A percentile compares a stretch with the other conserved stretches of the same genome.
Evolutionary conservation across 2,113 vertebrate species (phyloP).

Genomic region (Hepsetus odoe): DNA sequence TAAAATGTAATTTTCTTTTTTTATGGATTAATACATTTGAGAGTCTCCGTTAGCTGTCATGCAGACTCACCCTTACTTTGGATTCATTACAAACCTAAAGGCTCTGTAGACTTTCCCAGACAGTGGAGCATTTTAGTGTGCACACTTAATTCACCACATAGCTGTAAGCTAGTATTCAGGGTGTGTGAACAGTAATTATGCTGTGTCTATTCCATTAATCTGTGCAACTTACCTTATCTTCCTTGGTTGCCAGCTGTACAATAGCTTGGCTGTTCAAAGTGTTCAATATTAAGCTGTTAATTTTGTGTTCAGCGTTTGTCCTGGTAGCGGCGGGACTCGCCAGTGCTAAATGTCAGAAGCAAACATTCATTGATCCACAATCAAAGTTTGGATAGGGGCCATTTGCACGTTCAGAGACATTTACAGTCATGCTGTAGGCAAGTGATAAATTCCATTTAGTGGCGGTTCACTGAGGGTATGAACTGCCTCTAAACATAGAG

Average conservation of each 20-base stretch:
- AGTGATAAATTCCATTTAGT: conserved; percentile 80
- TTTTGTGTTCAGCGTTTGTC: conserved; percentile 88
- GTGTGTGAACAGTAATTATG: conserved; percentile 84
- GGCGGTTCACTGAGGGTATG: conserved; percentile 67
- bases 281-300: conserved; percentile 86
- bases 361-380: conserved; percentile 85
- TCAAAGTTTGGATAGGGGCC: conserved; percentile 86
- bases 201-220: conserved; percentile 77
- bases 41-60: neutral
- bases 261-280: conserved; percentile 86
- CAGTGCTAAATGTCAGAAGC: conserved; percentile 89
- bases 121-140: neutral
- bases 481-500: conserved; percentile 37
- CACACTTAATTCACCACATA: neutral
- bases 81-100: neutral
- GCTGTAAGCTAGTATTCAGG: neutral
- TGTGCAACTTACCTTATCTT: conserved; percentile 85
- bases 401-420: conserved; percentile 87
- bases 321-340: conserved; percentile 78
- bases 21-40: no score
- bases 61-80: neutral
- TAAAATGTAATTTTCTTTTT: no score
- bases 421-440: conserved; percentile 80
- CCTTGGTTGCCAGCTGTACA: conserved; percentile 88
- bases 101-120: neutral